Percentiles rank a stretch among this genome's conserved stretches.
phyloP scores from a whole-genome alignment of 2,888 invertebrate genomes.

The Hirtodrosophila trivittata region DNA sequence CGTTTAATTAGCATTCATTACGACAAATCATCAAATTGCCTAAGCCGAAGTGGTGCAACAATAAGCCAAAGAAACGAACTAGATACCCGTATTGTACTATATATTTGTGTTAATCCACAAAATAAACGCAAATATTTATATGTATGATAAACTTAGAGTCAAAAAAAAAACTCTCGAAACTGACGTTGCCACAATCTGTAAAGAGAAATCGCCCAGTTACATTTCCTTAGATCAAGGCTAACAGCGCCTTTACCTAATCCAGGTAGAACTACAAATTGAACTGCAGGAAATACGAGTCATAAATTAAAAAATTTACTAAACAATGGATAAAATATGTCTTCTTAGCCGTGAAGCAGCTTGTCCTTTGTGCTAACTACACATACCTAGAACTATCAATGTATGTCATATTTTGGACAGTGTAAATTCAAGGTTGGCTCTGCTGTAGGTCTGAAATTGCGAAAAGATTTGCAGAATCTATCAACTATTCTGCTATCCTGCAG shows the following conservation, averaged over 20 bases:
- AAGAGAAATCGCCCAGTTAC: slow-evolving; percentile 46
- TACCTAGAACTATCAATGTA: slow-evolving; percentile 18
- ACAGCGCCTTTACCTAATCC: slow-evolving; percentile 20
- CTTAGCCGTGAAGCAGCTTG: slow-evolving; percentile 21
- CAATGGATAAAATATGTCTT: slow-evolving; percentile 39
- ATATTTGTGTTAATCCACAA: slow-evolving; percentile 70
- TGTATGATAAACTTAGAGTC: slow-evolving; percentile 50
- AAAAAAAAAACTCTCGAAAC: slow-evolving; percentile 43
- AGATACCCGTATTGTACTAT: slow-evolving; percentile 49
- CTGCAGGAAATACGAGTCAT: slow-evolving; percentile 73
- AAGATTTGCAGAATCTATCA: too few species aligned
- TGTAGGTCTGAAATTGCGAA: too few species aligned
- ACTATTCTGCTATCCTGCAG: too few species aligned
- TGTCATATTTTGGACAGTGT: slow-evolving; percentile 1
- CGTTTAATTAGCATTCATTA: slow-evolving; percentile 82
- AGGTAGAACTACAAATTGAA: slow-evolving; percentile 53
- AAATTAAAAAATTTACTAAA: slow-evolving; percentile 60
- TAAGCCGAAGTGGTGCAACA: slow-evolving; percentile 59
- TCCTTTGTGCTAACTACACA: slow-evolving; percentile 5
- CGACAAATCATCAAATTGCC: slow-evolving; percentile 77
- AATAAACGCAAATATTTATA: slow-evolving; percentile 74
- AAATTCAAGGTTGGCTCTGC: slow-evolving; percentile 10
- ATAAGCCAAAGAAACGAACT: slow-evolving; percentile 60
- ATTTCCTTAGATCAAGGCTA: slow-evolving; percentile 16
- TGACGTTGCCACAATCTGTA: slow-evolving; percentile 44